A percentile compares a stretch with the other conserved stretches of the same genome.
phyloP scores from a whole-genome alignment of 2,113 vertebrate species.

The Dicrurus megarhynchus region DNA sequence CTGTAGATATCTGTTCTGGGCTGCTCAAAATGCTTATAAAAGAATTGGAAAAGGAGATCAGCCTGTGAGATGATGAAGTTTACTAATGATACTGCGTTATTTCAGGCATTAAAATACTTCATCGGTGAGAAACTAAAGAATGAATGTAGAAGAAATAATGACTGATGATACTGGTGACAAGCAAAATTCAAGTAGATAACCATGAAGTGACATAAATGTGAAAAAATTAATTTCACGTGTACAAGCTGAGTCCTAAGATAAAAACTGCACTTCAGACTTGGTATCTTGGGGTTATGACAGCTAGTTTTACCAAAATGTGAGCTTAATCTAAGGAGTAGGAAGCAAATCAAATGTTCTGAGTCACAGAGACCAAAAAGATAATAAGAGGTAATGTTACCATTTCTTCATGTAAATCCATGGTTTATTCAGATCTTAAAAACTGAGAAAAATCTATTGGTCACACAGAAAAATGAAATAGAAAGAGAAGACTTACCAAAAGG shows the following conservation, averaged over 20 bases:
- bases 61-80: background rate
- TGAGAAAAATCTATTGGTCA: background rate
- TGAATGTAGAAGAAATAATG: background rate
- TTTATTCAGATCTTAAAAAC: background rate
- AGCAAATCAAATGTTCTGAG: background rate
- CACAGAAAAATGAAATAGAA: background rate
- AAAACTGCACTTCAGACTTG: background rate
- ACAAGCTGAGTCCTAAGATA: background rate
- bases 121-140: background rate
- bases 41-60: background rate
- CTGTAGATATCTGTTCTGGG: background rate
- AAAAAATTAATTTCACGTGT: background rate
- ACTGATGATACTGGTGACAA: background rate
- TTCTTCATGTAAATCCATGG: background rate
- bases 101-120: background rate
- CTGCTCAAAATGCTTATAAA: background rate
- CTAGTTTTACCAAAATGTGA: background rate
- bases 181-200: background rate
- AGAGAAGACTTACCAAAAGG: background rate
- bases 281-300: background rate
- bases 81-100: background rate
- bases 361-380: background rate
- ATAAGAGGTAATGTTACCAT: background rate
- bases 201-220: background rate
- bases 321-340: background rate